Evolutionary conservation across 2,797 vertebrate genomes (phyloP), one percentile per base, ranked within the genome.

Genomic region (Harpagifer antarcticus): DNA sequence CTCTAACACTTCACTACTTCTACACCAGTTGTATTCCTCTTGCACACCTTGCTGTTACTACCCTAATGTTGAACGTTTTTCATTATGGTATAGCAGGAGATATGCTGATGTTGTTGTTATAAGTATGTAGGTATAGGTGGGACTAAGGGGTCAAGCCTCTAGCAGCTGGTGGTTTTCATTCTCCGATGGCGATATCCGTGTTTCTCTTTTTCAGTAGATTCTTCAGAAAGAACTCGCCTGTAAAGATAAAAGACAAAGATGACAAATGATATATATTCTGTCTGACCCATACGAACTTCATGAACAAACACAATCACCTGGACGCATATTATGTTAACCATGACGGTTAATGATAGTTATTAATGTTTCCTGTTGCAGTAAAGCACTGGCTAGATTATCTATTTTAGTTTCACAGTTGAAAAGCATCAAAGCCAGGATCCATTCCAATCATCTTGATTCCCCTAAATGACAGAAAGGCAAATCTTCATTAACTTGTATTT

Each of bases 141-240:
- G 44, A 33, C 0, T 3, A 48, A 17, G 3, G 13, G 13, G 42
- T 15, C 33, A 9, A 9, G 45, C 17, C 33, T 58, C 10, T n/a
- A 15, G 37, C 11, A 40, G 56, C 64, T 69, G 45, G n/a, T 31
- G 60, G n/a, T 44, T 43, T 55, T 93, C 68, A 93, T 56, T 95
- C 85, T 9, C 72, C 53, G 5, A 44, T 11, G 1, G 55, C n/a
- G 3, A 49, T 82, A 83, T 96, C 96, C 60, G 85, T 91, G 92
- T 95, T 97, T 85, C 94, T 96, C 89, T 96, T 96, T 81, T 96
- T 89, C 64, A 99, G 93, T 40, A 99, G 93, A 85, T 98, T 98
- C 94, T 98, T 99, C 91, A 99, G 91, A 94, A 99, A 99, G 92
- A 98, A 99, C 95, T 99, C 98, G 49, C 98, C 98, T 99, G 81